These are phyloP conservation scores for Cossypha caffra DNA, from an alignment of 2,797 vertebrate genomes.

Conservation along the genomic window DNA sequence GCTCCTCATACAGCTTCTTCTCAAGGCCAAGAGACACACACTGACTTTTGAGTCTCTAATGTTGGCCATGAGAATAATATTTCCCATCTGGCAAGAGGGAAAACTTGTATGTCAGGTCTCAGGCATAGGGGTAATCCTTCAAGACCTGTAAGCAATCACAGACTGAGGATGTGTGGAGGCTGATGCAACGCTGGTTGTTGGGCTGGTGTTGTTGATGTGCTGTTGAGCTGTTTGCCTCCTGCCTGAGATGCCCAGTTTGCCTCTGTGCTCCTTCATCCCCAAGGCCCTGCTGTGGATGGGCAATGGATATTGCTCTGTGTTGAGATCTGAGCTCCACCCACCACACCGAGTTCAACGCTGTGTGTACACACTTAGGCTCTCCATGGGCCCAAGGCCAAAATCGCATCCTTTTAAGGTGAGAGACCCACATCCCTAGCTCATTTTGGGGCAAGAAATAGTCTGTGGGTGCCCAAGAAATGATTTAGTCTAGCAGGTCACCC, in stretches of 20 bases:
- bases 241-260: neutral
- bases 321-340: neutral
- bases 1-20: neutral
- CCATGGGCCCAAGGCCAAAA: neutral
- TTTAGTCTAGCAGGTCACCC: neutral
- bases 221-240: neutral
- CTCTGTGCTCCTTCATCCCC: neutral
- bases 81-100: neutral
- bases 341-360: accelerated
- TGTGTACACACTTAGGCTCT: too few relatives aligned
- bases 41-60: neutral
- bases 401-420: neutral
- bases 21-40: neutral
- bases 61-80: neutral
- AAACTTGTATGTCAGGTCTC: neutral
- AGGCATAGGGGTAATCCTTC: neutral
- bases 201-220: neutral
- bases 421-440: neutral
- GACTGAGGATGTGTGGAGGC: neutral
- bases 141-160: neutral
- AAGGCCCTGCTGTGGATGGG: neutral
- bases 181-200: neutral
- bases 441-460: neutral
- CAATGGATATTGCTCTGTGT: neutral
- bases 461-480: neutral